Conservation (phyloP, 2,113 vertebrate genomes). For the Podilymbus podiceps region DNA sequence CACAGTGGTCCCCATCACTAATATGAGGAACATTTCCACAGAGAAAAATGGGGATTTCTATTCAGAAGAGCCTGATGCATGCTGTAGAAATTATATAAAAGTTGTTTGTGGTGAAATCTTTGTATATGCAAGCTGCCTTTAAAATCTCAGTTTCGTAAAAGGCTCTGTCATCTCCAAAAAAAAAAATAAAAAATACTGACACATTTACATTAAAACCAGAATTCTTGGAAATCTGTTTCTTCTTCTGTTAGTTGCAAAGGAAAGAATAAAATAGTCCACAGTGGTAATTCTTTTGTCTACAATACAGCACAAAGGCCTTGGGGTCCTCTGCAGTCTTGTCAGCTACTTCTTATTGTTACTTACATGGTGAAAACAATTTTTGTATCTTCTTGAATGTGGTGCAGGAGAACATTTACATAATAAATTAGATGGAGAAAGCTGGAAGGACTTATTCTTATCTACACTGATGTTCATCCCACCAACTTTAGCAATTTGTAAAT, state of each 20-base stretch:
- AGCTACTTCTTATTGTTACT: not conserved
- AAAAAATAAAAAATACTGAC: not conserved
- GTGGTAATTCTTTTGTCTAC: conserved; percentile 16
- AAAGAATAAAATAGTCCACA: not conserved
- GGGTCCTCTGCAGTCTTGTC: not conserved
- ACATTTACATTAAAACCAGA: conserved; percentile 17
- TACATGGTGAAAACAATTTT: not conserved
- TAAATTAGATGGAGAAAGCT: not conserved
- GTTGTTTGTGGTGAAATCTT: not conserved
- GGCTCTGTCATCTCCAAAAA: not conserved
- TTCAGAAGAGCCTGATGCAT: not conserved
- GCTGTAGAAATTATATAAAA: not conserved
- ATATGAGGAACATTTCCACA: not conserved
- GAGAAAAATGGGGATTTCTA: not conserved
- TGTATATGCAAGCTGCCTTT: not conserved
- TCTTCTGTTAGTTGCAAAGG: conserved; percentile 3
- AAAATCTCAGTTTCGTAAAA: conserved; percentile 18
- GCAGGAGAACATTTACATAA: not conserved
- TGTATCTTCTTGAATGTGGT: not conserved
- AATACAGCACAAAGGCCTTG: not conserved
- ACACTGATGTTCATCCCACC: not conserved
- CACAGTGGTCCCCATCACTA: not conserved
- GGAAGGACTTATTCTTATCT: not conserved
- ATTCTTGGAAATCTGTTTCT: conserved; percentile 25
- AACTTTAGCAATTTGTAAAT: not conserved